Evolutionary conservation across 2,113 vertebrate genomes (phyloP).

Genomic region (Megatriorchis doriae): DNA sequence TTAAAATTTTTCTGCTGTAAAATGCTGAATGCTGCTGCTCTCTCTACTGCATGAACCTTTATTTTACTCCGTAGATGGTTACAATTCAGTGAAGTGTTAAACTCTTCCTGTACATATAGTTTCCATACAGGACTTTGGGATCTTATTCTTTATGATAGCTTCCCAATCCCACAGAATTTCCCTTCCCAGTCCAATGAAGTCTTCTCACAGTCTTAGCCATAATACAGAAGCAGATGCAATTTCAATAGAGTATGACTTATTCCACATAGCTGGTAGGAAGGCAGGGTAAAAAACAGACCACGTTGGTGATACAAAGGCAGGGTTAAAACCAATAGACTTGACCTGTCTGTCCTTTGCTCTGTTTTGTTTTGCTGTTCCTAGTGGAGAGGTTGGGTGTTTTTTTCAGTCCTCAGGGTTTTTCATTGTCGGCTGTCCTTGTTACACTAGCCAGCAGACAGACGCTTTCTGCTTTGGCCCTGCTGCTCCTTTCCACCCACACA

Average conservation of each 20-base stretch:
- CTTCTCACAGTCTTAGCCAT: neutral
- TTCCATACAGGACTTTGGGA: neutral
- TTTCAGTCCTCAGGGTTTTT: neutral
- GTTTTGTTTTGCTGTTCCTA: neutral
- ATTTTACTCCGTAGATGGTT: neutral
- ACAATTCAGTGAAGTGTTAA: neutral
- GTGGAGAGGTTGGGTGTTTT: neutral
- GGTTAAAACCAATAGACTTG: neutral
- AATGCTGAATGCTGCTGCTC: neutral
- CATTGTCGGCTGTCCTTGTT: neutral
- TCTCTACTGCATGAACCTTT: neutral
- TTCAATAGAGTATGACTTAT: neutral
- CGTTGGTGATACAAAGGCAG: neutral
- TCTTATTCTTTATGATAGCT: neutral
- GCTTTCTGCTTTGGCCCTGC: neutral
- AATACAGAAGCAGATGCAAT: neutral
- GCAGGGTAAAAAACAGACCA: neutral
- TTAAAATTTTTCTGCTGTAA: neutral
- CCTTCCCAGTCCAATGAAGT: neutral
- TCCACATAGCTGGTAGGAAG: neutral
- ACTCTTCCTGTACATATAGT: neutral
- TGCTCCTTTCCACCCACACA: neutral
- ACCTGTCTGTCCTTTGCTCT: neutral
- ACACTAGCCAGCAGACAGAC: neutral
- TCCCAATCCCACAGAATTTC: neutral